These are phyloP conservation scores for Amblyopsis rosae DNA, from an alignment of 2,113 vertebrate species.

Conservation along the genomic window DNA sequence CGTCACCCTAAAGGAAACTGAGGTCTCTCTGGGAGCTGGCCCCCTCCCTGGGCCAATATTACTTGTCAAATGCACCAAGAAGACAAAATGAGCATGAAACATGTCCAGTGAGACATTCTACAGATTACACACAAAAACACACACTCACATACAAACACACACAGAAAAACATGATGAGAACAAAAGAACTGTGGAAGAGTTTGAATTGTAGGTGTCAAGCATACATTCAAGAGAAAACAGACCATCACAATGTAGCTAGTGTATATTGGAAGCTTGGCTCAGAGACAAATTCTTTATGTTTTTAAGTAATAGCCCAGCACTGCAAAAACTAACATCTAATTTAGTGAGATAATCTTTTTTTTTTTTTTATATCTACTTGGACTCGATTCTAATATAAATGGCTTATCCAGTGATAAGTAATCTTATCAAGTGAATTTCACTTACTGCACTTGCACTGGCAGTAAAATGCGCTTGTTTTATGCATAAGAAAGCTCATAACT, in stretches of 20 bases:
- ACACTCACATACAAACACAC: constrained; percentile 21
- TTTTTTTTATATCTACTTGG: no score
- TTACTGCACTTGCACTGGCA: no score
- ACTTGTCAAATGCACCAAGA: constrained; percentile 54
- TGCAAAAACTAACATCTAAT: no score
- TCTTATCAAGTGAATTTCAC: no score
- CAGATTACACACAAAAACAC: constrained; percentile 25
- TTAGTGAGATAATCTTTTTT: no score
- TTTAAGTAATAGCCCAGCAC: not conserved
- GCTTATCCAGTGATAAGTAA: no score
- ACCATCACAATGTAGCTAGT: not conserved
- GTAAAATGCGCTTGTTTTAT: no score
- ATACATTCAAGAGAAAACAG: constrained; percentile 17
- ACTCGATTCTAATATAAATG: no score
- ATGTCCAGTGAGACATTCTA: constrained; percentile 36
- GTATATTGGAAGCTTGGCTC: constrained; percentile 16
- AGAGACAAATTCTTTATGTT: no score
- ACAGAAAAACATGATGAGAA: constrained; percentile 9
- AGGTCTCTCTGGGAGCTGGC: constrained; percentile 22
- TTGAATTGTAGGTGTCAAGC: constrained; percentile 30
- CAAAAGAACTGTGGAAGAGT: constrained; percentile 17
- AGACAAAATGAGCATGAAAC: constrained; percentile 42
- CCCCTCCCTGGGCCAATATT: constrained; percentile 44
- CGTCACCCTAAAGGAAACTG: constrained; percentile 24
- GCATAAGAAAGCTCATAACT: no score